These are phyloP conservation scores for Harmothoe impar DNA, from an alignment of 2,888 invertebrate species.

Conservation along the genomic window DNA sequence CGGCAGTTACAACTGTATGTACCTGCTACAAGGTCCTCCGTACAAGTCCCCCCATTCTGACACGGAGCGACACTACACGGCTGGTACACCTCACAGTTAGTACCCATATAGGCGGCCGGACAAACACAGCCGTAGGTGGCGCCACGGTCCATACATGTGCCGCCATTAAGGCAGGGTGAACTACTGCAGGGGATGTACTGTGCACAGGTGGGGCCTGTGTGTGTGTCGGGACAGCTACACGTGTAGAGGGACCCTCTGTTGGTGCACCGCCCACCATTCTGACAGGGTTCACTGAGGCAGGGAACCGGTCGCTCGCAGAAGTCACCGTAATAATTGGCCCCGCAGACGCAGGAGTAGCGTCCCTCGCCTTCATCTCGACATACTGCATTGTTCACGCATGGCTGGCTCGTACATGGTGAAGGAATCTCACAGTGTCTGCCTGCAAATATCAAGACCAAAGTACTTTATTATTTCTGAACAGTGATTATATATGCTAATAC, in stretches of 20 bases:
- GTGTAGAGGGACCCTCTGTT: constrained; percentile 60
- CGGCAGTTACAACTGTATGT: constrained; percentile 69
- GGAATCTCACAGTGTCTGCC: constrained; percentile 69
- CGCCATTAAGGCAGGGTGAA: constrained; percentile 73
- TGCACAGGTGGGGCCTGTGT: constrained; percentile 66
- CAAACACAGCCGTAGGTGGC: constrained; percentile 66
- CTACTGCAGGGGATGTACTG: constrained; percentile 70
- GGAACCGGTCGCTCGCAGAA: constrained; percentile 72
- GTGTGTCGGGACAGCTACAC: constrained; percentile 65
- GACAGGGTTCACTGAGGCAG: constrained; percentile 65
- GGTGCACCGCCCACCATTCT: constrained; percentile 74
- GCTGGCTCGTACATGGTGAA: constrained; percentile 64
- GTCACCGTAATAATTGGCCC: constrained; percentile 72
- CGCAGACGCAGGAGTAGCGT: constrained; percentile 75
- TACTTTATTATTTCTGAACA: neutral
- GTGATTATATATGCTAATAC: no score
- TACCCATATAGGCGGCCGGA: constrained; percentile 51
- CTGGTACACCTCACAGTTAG: constrained; percentile 57
- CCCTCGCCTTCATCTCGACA: constrained; percentile 62
- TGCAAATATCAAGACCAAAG: constrained; percentile 45
- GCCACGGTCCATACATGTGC: constrained; percentile 69
- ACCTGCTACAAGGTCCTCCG: neutral
- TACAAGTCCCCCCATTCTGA: constrained; percentile 63
- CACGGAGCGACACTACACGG: constrained; percentile 65
- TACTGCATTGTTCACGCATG: constrained; percentile 56